Conservation (phyloP, 53 echinoderm and acorn worm species). For the Mesocentrotus franciscanus region DNA sequence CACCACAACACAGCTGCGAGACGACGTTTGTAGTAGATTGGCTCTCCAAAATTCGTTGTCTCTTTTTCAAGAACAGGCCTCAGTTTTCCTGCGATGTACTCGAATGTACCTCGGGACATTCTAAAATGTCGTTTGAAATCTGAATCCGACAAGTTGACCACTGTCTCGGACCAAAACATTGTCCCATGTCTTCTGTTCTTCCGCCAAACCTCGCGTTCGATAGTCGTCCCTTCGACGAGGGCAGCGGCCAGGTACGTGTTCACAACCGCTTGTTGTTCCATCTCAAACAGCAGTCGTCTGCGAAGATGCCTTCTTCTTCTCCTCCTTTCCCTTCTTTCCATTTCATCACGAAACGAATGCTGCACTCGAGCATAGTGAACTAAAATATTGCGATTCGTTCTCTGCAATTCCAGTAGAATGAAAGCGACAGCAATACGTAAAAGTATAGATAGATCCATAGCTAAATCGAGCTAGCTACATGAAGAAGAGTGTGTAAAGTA, state of each 20-base stretch:
- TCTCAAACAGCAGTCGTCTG: slow-evolving; percentile 16
- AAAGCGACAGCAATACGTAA: slow-evolving; percentile 5
- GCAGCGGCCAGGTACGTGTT: background rate
- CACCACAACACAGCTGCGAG: slow-evolving; percentile 61
- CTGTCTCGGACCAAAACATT: slow-evolving; percentile 6
- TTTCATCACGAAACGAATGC: background rate
- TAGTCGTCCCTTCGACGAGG: slow-evolving; percentile 16
- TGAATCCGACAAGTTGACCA: slow-evolving; percentile 5
- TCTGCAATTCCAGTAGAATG: background rate
- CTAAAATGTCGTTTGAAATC: slow-evolving; percentile 40
- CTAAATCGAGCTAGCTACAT: too few species aligned
- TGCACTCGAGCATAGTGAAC: background rate
- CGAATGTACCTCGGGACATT: slow-evolving; percentile 50
- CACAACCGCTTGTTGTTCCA: background rate
- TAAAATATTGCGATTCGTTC: background rate
- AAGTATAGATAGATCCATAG: background rate
- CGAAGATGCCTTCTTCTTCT: background rate
- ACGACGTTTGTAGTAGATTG: slow-evolving; percentile 45
- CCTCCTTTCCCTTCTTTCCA: background rate
- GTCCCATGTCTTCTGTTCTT: slow-evolving; percentile 28
- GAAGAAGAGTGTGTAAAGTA: too few species aligned
- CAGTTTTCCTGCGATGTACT: slow-evolving; percentile 6
- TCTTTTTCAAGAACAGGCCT: slow-evolving; percentile 42
- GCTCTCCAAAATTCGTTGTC: slow-evolving; percentile 25
- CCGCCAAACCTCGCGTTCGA: background rate